A percentile compares a stretch with the other conserved stretches of the same genome.
These are phyloP conservation scores for Haplochromis burtoni DNA, from an alignment of 2,113 vertebrate genomes.

Conservation along the genomic window DNA sequence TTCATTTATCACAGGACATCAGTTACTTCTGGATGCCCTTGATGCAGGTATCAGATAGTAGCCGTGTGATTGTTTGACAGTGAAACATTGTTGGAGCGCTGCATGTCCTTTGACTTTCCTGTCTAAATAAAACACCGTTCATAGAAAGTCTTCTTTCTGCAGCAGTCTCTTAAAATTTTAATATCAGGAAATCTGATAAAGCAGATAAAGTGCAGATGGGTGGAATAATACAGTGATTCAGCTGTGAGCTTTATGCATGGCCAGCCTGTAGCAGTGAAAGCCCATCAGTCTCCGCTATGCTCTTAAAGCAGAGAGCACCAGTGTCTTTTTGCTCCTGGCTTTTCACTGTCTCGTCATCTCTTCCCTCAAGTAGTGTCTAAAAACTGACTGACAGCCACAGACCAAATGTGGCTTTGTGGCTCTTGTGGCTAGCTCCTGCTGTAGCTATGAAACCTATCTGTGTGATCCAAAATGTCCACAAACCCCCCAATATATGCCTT, in stretches of 20 bases:
- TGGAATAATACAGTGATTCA: constrained; percentile 33
- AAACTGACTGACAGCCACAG: background rate
- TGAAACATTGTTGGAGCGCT: background rate
- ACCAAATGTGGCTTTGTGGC: background rate
- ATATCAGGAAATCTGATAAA: background rate
- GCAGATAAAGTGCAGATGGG: constrained; percentile 3
- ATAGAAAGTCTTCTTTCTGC: background rate
- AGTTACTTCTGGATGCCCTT: background rate
- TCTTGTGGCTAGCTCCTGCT: background rate
- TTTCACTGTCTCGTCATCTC: background rate
- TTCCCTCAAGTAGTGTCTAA: background rate
- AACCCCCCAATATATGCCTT: background rate
- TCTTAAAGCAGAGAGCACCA: background rate
- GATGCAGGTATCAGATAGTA: background rate
- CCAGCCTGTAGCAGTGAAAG: background rate
- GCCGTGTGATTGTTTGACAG: background rate
- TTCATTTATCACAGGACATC: background rate
- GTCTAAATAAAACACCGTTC: background rate
- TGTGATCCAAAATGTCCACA: background rate
- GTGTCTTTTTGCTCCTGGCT: background rate
- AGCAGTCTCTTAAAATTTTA: background rate
- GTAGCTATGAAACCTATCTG: background rate
- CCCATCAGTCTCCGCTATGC: background rate
- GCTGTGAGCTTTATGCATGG: constrained; percentile 23
- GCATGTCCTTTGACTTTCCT: background rate